A percentile compares a stretch with the other conserved stretches of the same genome.
phyloP scores from a whole-genome alignment of 2,797 vertebrate genomes.

The Myripristis jacobus region DNA sequence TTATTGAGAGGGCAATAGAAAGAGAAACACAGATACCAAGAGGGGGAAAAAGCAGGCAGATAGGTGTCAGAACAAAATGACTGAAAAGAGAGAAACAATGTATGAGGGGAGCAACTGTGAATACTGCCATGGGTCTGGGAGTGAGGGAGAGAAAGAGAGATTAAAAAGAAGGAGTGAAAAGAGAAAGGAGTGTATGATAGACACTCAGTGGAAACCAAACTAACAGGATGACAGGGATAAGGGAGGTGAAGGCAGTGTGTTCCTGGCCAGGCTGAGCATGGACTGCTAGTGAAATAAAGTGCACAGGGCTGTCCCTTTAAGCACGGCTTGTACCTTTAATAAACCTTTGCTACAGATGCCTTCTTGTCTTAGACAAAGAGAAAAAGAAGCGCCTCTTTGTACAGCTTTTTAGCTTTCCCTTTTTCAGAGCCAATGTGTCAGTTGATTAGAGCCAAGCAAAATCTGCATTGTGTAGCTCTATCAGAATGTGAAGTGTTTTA shows the following conservation, averaged over 20 bases:
- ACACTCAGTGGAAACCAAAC: neutral
- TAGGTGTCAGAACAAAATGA: slow-evolving; percentile 13
- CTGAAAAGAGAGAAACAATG: slow-evolving; percentile 32
- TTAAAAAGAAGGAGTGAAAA: slow-evolving; percentile 7
- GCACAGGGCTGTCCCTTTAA: slow-evolving; percentile 74
- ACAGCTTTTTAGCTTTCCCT: slow-evolving; percentile 58
- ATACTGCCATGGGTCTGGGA: slow-evolving; percentile 1
- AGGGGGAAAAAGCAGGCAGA: neutral
- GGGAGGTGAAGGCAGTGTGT: neutral
- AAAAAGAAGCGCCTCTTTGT: slow-evolving; percentile 50
- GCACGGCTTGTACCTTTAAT: slow-evolving; percentile 81
- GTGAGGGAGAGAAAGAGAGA: slow-evolving; percentile 5
- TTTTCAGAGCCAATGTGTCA: slow-evolving; percentile 30
- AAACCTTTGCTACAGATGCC: slow-evolving; percentile 76
- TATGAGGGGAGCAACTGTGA: neutral
- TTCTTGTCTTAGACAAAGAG: slow-evolving; percentile 61
- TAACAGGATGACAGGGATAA: slow-evolving; percentile 10
- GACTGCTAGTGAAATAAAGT: slow-evolving; percentile 31
- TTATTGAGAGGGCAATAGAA: neutral
- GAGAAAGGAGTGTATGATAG: neutral
- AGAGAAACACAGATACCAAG: slow-evolving; percentile 1
- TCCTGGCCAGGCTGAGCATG: slow-evolving; percentile 35
- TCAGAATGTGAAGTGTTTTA: slow-evolving; percentile 44
- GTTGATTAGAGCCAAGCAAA: slow-evolving; percentile 42
- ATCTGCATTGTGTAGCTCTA: slow-evolving; percentile 51